phyloP scores from a whole-genome alignment of 2,113 vertebrate species.

The Hypomesus transpacificus region DNA sequence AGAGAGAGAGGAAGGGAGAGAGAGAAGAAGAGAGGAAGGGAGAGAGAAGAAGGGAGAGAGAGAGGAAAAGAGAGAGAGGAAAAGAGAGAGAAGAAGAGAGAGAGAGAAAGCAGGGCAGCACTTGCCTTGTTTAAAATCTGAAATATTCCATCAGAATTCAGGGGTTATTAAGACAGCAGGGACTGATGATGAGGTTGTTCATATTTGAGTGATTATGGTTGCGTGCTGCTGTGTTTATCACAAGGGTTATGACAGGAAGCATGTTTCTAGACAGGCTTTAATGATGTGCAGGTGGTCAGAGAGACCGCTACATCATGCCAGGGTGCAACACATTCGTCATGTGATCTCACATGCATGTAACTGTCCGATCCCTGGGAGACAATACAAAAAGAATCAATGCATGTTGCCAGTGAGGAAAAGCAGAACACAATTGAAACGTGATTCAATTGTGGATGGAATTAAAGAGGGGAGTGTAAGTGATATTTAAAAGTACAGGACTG shows the following conservation, averaged over 20 bases:
- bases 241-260: conserved; percentile 7
- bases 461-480: conserved; percentile 9
- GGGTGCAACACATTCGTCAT: not conserved
- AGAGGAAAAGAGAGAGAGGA: too few species aligned
- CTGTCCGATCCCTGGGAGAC: conserved; percentile 8
- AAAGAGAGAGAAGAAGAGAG: not conserved
- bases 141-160: conserved; percentile 32
- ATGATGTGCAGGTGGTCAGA: conserved; percentile 9
- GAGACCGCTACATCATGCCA: conserved; percentile 16
- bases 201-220: conserved; percentile 41
- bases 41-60: not conserved
- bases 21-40: too few species aligned
- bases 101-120: not conserved
- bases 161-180: conserved; percentile 44
- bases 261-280: not conserved
- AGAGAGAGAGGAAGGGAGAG: not conserved
- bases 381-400: conserved; percentile 25
- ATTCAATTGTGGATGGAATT: conserved; percentile 6
- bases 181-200: conserved; percentile 43
- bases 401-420: conserved; percentile 31
- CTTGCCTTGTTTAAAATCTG: conserved; percentile 3
- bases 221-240: conserved; percentile 16
- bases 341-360: conserved; percentile 26
- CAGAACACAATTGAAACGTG: conserved; percentile 24
- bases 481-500: conserved; percentile 14